phyloP scores from a whole-genome alignment of 1,140 invertebrate species.

The Alviniconcha marisindica region DNA sequence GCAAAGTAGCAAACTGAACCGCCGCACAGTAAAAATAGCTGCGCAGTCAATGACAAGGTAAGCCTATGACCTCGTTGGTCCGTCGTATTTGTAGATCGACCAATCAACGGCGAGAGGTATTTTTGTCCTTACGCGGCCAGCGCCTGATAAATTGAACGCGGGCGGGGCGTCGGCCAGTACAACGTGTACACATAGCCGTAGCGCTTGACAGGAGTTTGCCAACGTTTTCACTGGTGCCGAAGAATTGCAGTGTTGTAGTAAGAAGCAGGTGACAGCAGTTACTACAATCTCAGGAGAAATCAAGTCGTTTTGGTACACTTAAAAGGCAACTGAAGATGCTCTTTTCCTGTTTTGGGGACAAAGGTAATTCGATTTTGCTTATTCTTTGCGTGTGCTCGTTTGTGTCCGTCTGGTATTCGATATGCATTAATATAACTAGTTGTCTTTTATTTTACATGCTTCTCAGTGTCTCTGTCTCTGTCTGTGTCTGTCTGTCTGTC shows the following conservation, averaged over 20 bases:
- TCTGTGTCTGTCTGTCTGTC: background rate
- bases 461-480: background rate
- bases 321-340: background rate
- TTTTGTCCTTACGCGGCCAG: background rate
- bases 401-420: background rate
- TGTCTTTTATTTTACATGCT: background rate
- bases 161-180: background rate
- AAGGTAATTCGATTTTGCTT: background rate
- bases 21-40: slow-evolving; percentile 16
- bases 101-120: background rate
- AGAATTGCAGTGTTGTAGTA: too few relatives aligned
- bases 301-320: too few relatives aligned
- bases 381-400: background rate
- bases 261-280: too few relatives aligned
- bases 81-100: background rate
- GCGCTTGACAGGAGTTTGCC: too few relatives aligned
- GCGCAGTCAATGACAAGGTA: background rate
- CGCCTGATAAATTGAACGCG: background rate
- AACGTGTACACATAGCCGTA: too few relatives aligned
- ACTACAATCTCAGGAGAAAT: too few relatives aligned
- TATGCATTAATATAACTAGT: background rate
- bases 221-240: too few relatives aligned
- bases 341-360: slow-evolving; percentile 12
- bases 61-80: background rate
- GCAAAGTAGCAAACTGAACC: too few relatives aligned